phyloP scores from a whole-genome alignment of 2,113 vertebrate genomes.

The Dendropsophus ebraccatus region DNA sequence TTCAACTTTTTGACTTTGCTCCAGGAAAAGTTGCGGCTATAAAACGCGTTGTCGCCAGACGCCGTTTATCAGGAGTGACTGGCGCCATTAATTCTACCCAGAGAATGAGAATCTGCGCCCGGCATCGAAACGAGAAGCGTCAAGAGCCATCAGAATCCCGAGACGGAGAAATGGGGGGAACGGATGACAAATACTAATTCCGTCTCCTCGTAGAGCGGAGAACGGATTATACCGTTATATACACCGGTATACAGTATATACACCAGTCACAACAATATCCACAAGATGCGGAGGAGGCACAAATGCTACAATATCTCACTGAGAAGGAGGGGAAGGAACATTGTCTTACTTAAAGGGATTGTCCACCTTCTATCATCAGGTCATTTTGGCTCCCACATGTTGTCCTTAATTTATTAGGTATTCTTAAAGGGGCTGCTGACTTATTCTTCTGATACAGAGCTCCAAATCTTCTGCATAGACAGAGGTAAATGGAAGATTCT shows the following conservation, averaged over 20 bases:
- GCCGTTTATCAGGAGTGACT: slow-evolving; percentile 28
- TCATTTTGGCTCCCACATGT: too few relatives aligned
- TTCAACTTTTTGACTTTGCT: neutral
- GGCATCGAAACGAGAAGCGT: neutral
- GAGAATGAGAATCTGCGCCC: neutral
- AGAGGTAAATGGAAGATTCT: too few relatives aligned
- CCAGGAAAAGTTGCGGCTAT: slow-evolving; percentile 15
- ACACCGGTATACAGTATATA: too few relatives aligned
- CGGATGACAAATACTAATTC: slow-evolving; percentile 10
- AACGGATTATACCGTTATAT: neutral
- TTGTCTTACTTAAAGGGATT: too few relatives aligned
- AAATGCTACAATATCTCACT: neutral
- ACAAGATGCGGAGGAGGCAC: neutral
- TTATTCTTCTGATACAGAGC: neutral
- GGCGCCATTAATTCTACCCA: slow-evolving; percentile 14
- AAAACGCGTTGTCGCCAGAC: slow-evolving; percentile 15
- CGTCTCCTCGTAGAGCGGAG: neutral
- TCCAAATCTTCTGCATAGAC: neutral
- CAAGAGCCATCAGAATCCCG: neutral
- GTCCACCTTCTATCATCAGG: neutral
- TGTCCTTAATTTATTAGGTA: neutral
- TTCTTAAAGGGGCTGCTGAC: neutral
- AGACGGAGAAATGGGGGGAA: neutral
- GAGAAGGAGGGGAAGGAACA: neutral
- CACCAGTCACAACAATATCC: neutral